Conservation (phyloP, 2,888 invertebrate genomes). For the Drosophila melanosoma region DNA sequence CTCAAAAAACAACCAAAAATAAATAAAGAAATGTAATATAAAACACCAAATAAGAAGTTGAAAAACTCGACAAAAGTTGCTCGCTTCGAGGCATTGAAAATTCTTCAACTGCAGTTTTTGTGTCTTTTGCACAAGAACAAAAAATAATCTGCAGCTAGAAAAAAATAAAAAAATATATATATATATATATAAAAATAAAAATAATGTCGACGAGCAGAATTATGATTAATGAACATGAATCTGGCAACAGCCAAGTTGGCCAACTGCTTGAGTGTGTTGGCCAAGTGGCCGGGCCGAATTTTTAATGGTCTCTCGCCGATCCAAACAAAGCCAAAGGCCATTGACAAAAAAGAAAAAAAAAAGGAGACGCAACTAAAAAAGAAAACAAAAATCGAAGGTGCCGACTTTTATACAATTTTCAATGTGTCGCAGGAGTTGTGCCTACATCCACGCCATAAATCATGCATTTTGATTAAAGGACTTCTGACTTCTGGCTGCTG, state of each 20-base stretch:
- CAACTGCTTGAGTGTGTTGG: conserved; percentile 58
- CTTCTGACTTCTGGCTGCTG: conserved; percentile 17
- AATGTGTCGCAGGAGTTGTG: conserved; percentile 20
- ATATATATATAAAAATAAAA: conserved; percentile 26
- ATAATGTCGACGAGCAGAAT: conserved; percentile 60
- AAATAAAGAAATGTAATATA: conserved; percentile 4
- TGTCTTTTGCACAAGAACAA: conserved; percentile 56
- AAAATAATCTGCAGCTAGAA: conserved; percentile 56
- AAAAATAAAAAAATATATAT: conserved; percentile 19
- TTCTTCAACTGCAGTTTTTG: conserved; percentile 65
- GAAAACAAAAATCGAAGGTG: conserved; percentile 27
- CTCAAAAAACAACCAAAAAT: conserved; percentile 15
- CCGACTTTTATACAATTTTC: conserved; percentile 55
- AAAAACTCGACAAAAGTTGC: conserved; percentile 55
- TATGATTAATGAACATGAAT: conserved; percentile 71
- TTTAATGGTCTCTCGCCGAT: conserved; percentile 65
- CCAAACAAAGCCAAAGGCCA: conserved; percentile 71
- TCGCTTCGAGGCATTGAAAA: conserved; percentile 62
- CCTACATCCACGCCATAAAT: conserved; percentile 60
- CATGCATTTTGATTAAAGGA: conserved; percentile 70
- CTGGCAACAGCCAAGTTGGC: conserved; percentile 52
- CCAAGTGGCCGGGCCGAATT: conserved; percentile 72
- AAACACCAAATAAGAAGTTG: conserved; percentile 25
- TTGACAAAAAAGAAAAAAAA: conserved; percentile 48
- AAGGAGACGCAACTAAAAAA: conserved; percentile 29